These are phyloP conservation scores for Crenichthys baileyi DNA, from an alignment of 2,797 vertebrate genomes.

Conservation along the genomic window DNA sequence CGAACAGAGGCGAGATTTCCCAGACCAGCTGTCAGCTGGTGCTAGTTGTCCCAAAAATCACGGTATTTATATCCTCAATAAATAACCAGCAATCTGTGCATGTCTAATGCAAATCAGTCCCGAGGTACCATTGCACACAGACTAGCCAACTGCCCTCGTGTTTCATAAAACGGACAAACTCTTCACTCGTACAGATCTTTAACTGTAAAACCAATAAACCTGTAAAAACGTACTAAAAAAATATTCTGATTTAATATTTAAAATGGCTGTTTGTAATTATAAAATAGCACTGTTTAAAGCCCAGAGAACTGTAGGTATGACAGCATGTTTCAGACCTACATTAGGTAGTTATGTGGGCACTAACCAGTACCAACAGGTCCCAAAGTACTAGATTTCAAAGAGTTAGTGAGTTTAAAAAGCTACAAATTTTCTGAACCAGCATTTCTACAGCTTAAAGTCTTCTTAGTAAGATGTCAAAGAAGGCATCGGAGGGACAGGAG, in stretches of 20 bases:
- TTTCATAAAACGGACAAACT: neutral
- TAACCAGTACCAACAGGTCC: too few relatives aligned
- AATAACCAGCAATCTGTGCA: constrained; percentile 20
- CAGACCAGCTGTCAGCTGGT: constrained; percentile 32
- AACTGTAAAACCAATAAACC: neutral
- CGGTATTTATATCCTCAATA: constrained; percentile 12
- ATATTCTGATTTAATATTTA: neutral
- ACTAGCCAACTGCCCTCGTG: neutral
- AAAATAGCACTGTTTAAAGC: neutral
- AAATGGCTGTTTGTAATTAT: too few relatives aligned
- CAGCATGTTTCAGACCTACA: neutral
- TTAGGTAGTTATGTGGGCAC: too few relatives aligned
- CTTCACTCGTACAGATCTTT: neutral
- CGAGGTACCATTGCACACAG: constrained; percentile 13
- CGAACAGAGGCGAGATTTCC: constrained; percentile 19
- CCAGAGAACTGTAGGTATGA: neutral
- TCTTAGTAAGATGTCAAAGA: too few relatives aligned
- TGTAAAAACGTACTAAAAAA: neutral
- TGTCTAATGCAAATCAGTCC: constrained; percentile 21
- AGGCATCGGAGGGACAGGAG: too few relatives aligned
- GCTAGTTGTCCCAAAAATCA: constrained; percentile 14
- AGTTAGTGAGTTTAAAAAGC: too few relatives aligned
- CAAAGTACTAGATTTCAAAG: too few relatives aligned
- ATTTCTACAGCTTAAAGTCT: too few relatives aligned
- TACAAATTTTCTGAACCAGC: too few relatives aligned